Conservation (phyloP, 2,888 invertebrate species). For the Encarsia formosa region DNA sequence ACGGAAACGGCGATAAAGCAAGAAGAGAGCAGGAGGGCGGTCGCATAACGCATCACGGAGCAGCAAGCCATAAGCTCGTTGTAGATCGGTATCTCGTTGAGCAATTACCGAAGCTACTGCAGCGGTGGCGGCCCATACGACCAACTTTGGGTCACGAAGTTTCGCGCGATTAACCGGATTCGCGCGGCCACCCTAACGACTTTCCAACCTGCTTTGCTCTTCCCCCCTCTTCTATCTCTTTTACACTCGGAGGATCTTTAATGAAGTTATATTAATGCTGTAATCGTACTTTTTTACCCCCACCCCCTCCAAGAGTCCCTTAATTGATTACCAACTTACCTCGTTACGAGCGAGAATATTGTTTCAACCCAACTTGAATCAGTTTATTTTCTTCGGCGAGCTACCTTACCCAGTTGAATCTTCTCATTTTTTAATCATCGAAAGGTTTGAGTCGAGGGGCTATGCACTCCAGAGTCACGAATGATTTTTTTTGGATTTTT, state of each 20-base stretch:
- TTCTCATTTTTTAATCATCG: too few species aligned
- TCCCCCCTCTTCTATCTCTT: neutral
- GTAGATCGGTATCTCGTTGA: slow-evolving; percentile 22
- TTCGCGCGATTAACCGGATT: slow-evolving; percentile 23
- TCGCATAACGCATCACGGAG: neutral
- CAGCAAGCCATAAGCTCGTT: neutral
- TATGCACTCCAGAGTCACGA: too few species aligned
- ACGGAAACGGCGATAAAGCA: too few species aligned
- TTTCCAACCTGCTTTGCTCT: slow-evolving; percentile 21
- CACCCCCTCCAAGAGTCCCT: too few species aligned
- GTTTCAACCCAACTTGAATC: too few species aligned
- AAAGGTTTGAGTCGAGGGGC: too few species aligned
- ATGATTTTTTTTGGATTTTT: too few species aligned
- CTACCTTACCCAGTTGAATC: too few species aligned
- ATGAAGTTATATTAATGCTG: neutral
- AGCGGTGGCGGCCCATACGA: neutral
- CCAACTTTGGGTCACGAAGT: slow-evolving; percentile 22
- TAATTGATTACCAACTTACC: too few species aligned
- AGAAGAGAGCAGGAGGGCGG: too few species aligned
- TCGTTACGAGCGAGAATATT: too few species aligned
- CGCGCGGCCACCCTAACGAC: slow-evolving; percentile 20
- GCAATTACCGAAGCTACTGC: slow-evolving; percentile 21
- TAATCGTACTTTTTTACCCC: neutral
- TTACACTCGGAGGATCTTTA: neutral
- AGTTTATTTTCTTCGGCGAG: too few species aligned